Evolutionary conservation across 2,113 vertebrate species (phyloP).

Genomic region (Muscicapa adusta): DNA sequence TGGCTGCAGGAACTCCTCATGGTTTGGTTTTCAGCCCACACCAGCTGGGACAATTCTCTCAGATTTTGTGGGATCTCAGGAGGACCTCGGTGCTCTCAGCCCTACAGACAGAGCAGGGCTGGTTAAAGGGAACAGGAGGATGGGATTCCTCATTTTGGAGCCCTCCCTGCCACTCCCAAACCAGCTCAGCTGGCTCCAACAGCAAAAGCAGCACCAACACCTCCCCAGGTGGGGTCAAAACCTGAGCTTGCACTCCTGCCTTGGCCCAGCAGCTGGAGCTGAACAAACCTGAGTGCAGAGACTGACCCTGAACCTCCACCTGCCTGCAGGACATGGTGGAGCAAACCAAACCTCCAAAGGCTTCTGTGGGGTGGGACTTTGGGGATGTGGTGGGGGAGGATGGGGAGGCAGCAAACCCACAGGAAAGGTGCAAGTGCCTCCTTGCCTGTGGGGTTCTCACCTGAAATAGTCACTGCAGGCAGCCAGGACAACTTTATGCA

Average conservation of each 20-base stretch:
- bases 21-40: background rate
- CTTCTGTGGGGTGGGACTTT: background rate
- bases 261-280: background rate
- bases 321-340: background rate
- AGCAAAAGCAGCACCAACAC: background rate
- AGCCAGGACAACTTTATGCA: conserved; percentile 95
- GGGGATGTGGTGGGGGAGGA: background rate
- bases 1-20: background rate
- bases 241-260: background rate
- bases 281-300: background rate
- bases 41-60: background rate
- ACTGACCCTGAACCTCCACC: background rate
- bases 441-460: conserved; percentile 65
- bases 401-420: background rate
- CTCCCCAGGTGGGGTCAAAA: background rate
- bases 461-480: conserved; percentile 99
- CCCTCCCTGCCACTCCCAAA: background rate
- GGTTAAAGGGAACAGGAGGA: background rate
- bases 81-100: background rate
- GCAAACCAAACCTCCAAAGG: background rate
- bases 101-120: background rate
- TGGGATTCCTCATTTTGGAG: background rate
- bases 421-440: background rate
- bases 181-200: background rate
- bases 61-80: background rate